phyloP scores from a whole-genome alignment of 2,113 vertebrate species.

The human region DNA sequence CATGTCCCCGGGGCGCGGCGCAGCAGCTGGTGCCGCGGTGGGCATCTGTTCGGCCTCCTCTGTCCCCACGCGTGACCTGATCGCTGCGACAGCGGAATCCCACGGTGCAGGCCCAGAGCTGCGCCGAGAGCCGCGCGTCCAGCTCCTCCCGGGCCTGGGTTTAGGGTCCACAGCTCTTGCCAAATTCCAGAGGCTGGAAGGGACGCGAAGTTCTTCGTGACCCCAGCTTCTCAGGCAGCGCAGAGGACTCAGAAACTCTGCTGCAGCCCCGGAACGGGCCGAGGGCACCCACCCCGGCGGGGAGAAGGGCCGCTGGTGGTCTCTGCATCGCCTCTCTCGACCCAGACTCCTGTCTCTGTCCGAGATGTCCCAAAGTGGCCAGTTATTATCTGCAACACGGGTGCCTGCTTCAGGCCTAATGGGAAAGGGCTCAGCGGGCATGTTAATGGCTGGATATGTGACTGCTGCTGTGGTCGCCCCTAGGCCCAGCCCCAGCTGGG shows the following conservation, averaged over 20 bases:
- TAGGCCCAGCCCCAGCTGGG: rapidly evolving
- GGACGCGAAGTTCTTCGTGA: rapidly evolving
- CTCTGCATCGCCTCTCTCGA: rapidly evolving
- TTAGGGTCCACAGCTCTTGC: neutral
- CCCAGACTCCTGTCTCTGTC: neutral
- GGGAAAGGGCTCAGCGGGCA: rapidly evolving
- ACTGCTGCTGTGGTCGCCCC: neutral
- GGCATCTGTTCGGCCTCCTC: neutral
- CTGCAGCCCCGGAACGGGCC: neutral
- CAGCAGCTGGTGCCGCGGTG: neutral
- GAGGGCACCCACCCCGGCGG: rapidly evolving
- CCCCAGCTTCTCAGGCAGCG: neutral
- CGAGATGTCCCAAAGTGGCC: neutral
- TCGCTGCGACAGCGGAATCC: neutral
- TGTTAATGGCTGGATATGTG: neutral
- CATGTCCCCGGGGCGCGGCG: rapidly evolving
- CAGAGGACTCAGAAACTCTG: neutral
- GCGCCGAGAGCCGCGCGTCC: rapidly evolving
- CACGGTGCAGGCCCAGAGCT: no score
- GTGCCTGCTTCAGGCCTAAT: neutral
- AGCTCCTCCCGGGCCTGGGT: neutral
- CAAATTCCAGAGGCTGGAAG: neutral
- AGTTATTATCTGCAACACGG: rapidly evolving
- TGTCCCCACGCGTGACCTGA: neutral
- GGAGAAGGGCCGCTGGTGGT: rapidly evolving